phyloP scores from a whole-genome alignment of 2,113 vertebrate species.

The Acrocephalus arundinaceus region DNA sequence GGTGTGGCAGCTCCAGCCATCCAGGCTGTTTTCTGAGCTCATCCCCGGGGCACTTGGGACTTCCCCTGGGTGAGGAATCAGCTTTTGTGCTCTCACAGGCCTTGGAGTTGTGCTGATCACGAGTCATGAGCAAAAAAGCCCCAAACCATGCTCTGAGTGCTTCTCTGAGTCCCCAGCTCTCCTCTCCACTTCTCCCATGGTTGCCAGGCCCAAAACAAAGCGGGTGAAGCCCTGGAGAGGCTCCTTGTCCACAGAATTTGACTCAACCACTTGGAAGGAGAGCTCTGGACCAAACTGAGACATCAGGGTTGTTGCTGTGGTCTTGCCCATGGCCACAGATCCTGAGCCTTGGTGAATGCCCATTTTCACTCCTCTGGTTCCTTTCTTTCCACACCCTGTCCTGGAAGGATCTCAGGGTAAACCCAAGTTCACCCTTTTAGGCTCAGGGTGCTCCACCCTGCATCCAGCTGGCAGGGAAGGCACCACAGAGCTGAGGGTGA shows the following conservation, averaged over 20 bases:
- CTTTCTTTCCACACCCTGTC: rapidly evolving
- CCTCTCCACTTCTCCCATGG: not conserved
- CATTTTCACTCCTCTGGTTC: not conserved
- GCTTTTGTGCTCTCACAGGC: not conserved
- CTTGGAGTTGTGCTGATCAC: not conserved
- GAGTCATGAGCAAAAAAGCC: not conserved
- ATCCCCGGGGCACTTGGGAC: not conserved
- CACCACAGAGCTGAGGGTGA: not conserved
- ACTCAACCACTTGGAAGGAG: not conserved
- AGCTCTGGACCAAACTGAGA: not conserved
- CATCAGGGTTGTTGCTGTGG: rapidly evolving
- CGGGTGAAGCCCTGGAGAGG: not conserved
- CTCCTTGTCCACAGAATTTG: not conserved
- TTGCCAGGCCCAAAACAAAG: not conserved
- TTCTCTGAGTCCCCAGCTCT: not conserved
- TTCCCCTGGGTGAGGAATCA: not conserved
- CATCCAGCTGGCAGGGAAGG: not conserved
- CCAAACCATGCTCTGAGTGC: not conserved
- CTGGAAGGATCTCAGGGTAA: not conserved
- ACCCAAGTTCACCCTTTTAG: not conserved
- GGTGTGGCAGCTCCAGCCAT: rapidly evolving
- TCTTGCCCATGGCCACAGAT: not conserved
- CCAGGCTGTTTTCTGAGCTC: not conserved
- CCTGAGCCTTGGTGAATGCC: not conserved
- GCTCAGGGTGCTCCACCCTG: not conserved